Conservation (phyloP, 2,888 invertebrate species). For the Crematogaster levior region DNA sequence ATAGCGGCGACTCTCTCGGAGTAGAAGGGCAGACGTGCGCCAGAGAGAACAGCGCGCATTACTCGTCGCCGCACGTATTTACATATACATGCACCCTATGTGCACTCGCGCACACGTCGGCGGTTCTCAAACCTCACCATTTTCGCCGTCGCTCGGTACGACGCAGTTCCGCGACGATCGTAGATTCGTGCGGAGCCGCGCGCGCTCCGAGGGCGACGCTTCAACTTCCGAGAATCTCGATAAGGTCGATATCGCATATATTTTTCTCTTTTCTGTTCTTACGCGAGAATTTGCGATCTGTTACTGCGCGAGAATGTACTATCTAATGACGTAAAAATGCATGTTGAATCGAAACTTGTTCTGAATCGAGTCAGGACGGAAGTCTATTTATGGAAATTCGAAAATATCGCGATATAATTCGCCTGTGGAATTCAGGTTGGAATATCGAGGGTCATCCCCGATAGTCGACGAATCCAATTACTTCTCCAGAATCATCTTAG, state of each 20-base stretch:
- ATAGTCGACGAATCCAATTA: too few species aligned
- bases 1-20: constrained; percentile 32
- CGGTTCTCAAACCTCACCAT: constrained; percentile 37
- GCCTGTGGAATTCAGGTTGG: background rate
- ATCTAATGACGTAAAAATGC: background rate
- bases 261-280: background rate
- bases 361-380: too few species aligned
- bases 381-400: background rate
- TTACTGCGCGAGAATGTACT: too few species aligned
- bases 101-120: constrained; percentile 57
- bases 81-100: constrained; percentile 19
- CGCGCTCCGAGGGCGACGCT: background rate
- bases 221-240: constrained; percentile 25
- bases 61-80: constrained; percentile 38
- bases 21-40: constrained; percentile 82
- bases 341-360: background rate
- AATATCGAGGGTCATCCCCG: background rate
- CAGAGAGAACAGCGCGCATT: constrained; percentile 81
- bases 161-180: constrained; percentile 32
- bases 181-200: background rate
- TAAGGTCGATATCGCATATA: background rate
- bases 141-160: background rate
- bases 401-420: background rate
- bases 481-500: too few species aligned
- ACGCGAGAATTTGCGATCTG: background rate